Evolutionary conservation across 1,140 invertebrate genomes (phyloP), one percentile per base, ranked within the genome.

Genomic region (Orius laevigatus): DNA sequence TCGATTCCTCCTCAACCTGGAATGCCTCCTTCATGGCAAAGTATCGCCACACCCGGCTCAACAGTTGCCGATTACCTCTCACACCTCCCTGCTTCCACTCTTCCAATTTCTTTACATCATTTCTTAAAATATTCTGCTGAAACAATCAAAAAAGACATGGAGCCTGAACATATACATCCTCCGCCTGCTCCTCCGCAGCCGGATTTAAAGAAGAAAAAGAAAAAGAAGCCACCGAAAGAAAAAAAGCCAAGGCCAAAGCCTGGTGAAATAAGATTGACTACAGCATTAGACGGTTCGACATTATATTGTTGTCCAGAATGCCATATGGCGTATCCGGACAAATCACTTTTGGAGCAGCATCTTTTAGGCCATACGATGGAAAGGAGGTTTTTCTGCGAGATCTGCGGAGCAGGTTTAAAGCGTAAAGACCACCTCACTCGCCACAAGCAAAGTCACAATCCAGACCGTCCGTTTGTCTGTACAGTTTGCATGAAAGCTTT

Each of bases 221-320:
- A 84, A 63, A 85, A 85, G 72, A 83, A 83, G 65, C 66, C 70
- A 0, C 70, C 73, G 12, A 84, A 84, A 58, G 81, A 84, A 56
- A 81, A 84, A 55, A 84, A 86, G 56, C 79, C 79, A 0, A 65
- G 81, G 34, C 79, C 82, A 0, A 84, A 84, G 57, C 83, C 84
- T 0, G 82, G 82, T 5, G 82, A 86, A 65, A 86, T 86, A 55
- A 70, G 82, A 18, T 62, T 88, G 12, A 84, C 81, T 0, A 86
- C 83, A 2, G 83, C 83, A 1, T 62, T 86, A 15, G 84, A 87
- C 56, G 84, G 84, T 1, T 84, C 81, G 12, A 84, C 83, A 0
- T 60, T 87, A 1, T 87, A 84, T 56, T 84, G 84, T 60, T 87
- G 84, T 60, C 83, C 84, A 1, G 83, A 86, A 58, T 87, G 84